These are phyloP conservation scores for Ceriagrion tenellum DNA, from an alignment of 2,888 invertebrate species.

Conservation along the genomic window DNA sequence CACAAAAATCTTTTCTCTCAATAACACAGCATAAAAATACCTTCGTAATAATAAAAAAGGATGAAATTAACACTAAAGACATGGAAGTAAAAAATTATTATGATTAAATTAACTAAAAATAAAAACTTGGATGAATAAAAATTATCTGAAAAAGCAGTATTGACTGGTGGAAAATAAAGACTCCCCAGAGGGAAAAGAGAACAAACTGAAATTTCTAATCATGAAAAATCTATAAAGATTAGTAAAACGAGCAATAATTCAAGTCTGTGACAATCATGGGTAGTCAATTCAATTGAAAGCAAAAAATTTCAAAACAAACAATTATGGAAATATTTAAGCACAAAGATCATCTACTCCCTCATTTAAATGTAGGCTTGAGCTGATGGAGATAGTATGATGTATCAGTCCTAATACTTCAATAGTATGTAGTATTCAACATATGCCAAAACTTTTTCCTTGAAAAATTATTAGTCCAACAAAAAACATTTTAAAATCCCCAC, in stretches of 20 bases:
- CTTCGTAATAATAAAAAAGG: neutral
- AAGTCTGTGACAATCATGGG: neutral
- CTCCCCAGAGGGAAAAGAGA: neutral
- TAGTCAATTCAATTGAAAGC: neutral
- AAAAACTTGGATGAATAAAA: neutral
- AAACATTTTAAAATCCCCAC: too few species aligned
- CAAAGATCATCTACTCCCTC: neutral
- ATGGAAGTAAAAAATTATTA: neutral
- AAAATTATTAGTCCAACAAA: too few species aligned
- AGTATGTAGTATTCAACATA: too few species aligned
- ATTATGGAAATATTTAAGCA: neutral
- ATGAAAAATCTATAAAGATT: neutral
- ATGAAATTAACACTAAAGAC: neutral
- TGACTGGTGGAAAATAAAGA: neutral
- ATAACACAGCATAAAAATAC: conserved; percentile 21
- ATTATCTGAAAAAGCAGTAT: neutral
- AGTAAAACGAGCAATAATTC: neutral
- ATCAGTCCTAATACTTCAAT: too few species aligned
- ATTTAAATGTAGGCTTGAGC: neutral
- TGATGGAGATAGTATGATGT: too few species aligned
- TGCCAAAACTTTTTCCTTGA: too few species aligned
- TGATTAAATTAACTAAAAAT: neutral
- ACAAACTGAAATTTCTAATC: too few species aligned
- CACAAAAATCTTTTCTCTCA: conserved; percentile 33
- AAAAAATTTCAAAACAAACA: neutral